Conservation (phyloP, 2,888 invertebrate species). For the Minunthozetes semirufus region DNA sequence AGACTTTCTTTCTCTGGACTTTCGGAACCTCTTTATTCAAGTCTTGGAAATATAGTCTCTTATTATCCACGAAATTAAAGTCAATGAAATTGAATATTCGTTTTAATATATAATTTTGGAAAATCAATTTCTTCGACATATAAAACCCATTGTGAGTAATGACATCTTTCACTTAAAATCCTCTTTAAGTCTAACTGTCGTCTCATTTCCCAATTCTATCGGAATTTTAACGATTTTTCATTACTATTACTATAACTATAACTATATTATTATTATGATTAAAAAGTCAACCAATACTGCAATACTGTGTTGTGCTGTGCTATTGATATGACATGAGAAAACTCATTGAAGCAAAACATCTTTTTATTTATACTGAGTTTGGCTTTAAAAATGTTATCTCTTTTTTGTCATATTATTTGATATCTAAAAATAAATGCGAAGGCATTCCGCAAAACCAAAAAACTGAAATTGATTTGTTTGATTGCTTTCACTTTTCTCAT, state of each 20-base stretch:
- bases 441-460: slow-evolving; percentile 5
- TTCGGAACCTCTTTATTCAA: background rate
- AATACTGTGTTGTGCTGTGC: background rate
- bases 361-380: slow-evolving; percentile 7
- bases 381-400: background rate
- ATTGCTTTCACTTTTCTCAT: background rate
- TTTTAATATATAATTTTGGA: background rate
- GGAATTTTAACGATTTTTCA: slow-evolving; percentile 3
- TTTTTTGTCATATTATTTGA: slow-evolving; percentile 6
- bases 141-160: background rate
- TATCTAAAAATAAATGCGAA: background rate
- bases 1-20: background rate
- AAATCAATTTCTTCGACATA: background rate
- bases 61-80: background rate
- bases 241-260: background rate
- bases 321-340: background rate
- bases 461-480: slow-evolving; percentile 7
- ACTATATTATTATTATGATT: background rate
- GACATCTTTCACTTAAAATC: background rate
- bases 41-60: no score
- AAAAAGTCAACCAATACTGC: background rate
- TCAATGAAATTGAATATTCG: background rate
- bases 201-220: background rate
- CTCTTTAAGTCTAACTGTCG: background rate
- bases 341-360: background rate